These are phyloP conservation scores for Orthonychiurus folsomi DNA, from an alignment of 2,888 invertebrate genomes.

Conservation along the genomic window DNA sequence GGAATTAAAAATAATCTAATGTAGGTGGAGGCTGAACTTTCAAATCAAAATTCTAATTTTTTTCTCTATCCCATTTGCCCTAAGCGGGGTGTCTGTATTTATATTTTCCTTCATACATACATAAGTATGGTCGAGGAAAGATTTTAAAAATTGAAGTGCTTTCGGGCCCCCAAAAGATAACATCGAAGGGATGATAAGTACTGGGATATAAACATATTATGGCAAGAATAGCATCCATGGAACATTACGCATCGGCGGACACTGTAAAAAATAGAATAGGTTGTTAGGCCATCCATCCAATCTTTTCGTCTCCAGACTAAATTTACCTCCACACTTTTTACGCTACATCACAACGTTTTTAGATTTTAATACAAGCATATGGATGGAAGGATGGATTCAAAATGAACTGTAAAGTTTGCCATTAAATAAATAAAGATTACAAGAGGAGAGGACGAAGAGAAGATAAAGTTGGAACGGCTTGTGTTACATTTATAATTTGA, in stretches of 20 bases:
- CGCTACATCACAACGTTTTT: background rate
- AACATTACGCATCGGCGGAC: no score
- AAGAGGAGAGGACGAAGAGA: no score
- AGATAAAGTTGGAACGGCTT: no score
- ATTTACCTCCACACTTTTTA: no score
- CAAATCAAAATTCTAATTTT: background rate
- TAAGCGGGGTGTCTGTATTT: no score
- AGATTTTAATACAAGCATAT: background rate
- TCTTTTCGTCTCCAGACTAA: no score
- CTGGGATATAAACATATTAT: no score
- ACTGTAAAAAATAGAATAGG: no score
- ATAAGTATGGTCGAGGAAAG: background rate
- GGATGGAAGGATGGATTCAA: background rate
- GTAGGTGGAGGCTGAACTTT: background rate
- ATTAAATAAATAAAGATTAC: slow-evolving; percentile 1
- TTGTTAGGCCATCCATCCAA: no score
- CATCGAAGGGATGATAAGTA: background rate
- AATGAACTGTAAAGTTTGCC: background rate
- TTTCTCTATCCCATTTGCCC: no score
- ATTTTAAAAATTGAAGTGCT: background rate
- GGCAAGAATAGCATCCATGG: no score
- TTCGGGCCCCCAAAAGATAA: background rate
- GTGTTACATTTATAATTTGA: no score
- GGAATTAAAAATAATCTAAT: background rate
- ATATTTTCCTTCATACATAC: background rate